Conservation (phyloP, 1,140 invertebrate genomes). For the Drosophila obscura region DNA sequence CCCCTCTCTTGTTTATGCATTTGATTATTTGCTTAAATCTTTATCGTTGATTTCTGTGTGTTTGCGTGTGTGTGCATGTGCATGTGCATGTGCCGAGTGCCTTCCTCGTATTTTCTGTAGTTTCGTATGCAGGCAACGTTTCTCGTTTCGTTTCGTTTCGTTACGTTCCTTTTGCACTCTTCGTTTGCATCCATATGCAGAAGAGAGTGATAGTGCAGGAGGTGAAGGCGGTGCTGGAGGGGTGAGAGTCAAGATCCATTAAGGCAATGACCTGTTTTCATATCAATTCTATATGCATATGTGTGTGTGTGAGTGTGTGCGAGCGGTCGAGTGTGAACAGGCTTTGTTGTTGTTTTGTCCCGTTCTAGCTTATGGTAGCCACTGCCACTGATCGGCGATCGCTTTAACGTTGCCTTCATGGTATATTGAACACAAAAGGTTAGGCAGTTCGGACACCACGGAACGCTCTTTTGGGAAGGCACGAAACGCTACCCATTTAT, state of each 20-base stretch:
- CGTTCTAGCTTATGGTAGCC: constrained; percentile 24
- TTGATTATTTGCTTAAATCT: constrained; percentile 82
- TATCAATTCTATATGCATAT: constrained; percentile 62
- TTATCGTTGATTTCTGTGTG: constrained; percentile 68
- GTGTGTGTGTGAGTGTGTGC: constrained; percentile 1
- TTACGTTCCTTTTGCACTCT: constrained; percentile 40
- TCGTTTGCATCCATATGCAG: constrained; percentile 68
- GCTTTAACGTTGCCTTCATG: not conserved
- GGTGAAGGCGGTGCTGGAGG: constrained; percentile 24
- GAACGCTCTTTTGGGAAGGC: not conserved
- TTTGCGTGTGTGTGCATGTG: constrained; percentile 28
- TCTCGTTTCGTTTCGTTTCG: constrained; percentile 37
- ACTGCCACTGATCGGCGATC: not conserved
- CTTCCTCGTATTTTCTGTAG: constrained; percentile 64
- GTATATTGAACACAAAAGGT: too few relatives aligned
- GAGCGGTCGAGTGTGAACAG: constrained; percentile 11
- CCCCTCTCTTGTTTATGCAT: constrained; percentile 72
- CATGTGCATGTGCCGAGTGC: constrained; percentile 38
- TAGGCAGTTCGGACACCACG: too few relatives aligned
- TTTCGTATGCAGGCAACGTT: constrained; percentile 74
- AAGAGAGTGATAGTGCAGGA: constrained; percentile 4
- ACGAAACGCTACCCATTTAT: not conserved
- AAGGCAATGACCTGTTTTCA: constrained; percentile 83
- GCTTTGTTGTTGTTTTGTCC: constrained; percentile 79
- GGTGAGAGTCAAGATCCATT: constrained; percentile 74